Evolutionary conservation across 2,113 vertebrate species (phyloP).

Genomic region (Percina caprodes): DNA sequence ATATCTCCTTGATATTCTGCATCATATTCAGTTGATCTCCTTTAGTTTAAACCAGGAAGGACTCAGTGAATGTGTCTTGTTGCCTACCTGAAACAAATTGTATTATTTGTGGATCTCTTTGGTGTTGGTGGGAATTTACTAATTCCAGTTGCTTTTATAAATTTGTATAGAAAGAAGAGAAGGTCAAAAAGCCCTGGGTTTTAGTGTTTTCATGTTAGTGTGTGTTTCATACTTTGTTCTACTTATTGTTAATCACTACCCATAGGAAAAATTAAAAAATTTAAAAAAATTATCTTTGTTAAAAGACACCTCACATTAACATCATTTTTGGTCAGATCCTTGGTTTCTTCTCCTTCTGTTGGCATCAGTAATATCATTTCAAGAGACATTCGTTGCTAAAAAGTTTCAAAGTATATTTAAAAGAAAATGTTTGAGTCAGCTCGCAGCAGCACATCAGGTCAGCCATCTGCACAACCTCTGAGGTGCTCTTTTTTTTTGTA

Average conservation of each 20-base stretch:
- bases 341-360: background rate
- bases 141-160: too few species aligned
- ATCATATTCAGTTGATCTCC: too few species aligned
- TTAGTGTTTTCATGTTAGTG: background rate
- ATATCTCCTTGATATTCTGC: too few species aligned
- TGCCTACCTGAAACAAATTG: too few species aligned
- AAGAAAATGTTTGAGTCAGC: slow-evolving; percentile 26
- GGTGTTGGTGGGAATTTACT: too few species aligned
- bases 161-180: too few species aligned
- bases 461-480: slow-evolving; percentile 71
- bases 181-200: too few species aligned
- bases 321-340: background rate
- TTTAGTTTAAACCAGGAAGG: too few species aligned
- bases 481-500: slow-evolving; percentile 43
- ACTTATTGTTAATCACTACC: background rate
- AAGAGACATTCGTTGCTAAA: background rate
- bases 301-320: background rate
- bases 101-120: too few species aligned
- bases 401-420: background rate
- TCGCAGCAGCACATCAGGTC: slow-evolving; percentile 49
- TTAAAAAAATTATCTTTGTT: background rate
- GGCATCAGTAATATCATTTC: background rate
- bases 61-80: too few species aligned
- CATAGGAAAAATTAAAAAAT: too few species aligned
- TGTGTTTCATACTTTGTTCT: background rate